Evolutionary conservation across 2,888 invertebrate genomes (phyloP), one percentile per base, ranked within the genome.

Genomic region (Drosophila multiciliata): DNA sequence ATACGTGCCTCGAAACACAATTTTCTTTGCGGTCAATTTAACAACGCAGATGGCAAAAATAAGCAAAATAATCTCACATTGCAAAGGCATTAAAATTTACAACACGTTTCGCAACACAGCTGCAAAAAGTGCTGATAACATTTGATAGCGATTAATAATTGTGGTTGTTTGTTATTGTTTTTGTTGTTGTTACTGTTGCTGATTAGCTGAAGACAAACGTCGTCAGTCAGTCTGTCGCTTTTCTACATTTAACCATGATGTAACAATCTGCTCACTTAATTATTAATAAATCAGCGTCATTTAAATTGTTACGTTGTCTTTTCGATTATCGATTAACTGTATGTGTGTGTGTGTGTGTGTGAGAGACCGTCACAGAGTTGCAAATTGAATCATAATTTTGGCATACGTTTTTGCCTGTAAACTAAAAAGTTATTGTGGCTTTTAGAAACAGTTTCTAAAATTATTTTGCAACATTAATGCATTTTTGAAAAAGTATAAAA

Each of bases 1-100:
- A 63, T 79, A 85, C 83, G 83, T 83, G 86, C 67, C 75, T 66
- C 38, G 58, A 65, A 63, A 62, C 66, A 58, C 72, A 69, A 78
- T 70, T 61, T 72, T 8, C 5, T 11, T 38, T 40, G 82, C 70
- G 66, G 66, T 79, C 77, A 73, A 67, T 48, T 67, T 61, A 66
- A 67, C 77, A 55, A 66, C 75, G 75, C 75, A 76, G 29, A 57
- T 61, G 63, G 48, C 57, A 36, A 42, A 23, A 36, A 60, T 42
- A 23, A 6, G 26, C 8, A 29, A 29, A 29, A 29, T 29, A 29
- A 29, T 17, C n/a, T 26, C n/a, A 53, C n/a, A 29, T 8, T 36
- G 29, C 36, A 50, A 9, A 9, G 29, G 33, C 57, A 76, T 85
- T 65, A 79, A 80, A 74, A 87, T 70, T 66, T 54, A 70, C 58